Conservation (phyloP, 2,888 invertebrate genomes). For the Oligia fasciuncula region DNA sequence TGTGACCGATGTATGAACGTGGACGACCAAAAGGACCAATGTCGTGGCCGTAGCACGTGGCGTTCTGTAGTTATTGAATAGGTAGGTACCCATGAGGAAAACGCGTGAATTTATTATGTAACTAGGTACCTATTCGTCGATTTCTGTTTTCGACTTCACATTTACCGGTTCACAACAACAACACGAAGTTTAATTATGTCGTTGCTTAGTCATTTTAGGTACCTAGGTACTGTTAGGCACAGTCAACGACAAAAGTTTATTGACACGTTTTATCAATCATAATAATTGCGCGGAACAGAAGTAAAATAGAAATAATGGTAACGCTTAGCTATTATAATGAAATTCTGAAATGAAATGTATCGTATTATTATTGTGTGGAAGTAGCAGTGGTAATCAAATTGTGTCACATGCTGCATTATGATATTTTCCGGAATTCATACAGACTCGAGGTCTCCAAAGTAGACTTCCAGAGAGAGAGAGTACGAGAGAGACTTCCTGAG, state of each 20-base stretch:
- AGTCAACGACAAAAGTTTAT: neutral
- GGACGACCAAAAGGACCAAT: neutral
- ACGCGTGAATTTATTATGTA: neutral
- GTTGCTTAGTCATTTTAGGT: conserved; percentile 15
- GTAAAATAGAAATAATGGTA: neutral
- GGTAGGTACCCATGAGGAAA: neutral
- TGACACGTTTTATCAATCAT: neutral
- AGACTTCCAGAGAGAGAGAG: neutral
- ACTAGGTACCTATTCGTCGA: neutral
- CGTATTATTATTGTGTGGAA: neutral
- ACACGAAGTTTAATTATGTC: neutral
- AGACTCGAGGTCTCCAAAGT: neutral
- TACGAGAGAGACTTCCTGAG: too few species aligned
- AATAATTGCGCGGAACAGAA: neutral
- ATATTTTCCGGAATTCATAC: neutral
- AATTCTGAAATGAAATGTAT: neutral
- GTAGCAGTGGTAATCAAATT: neutral
- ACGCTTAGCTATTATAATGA: neutral
- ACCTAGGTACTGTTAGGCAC: neutral
- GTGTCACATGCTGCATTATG: neutral
- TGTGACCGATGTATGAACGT: neutral
- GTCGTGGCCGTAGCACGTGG: neutral
- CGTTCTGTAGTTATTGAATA: neutral
- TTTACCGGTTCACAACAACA: neutral
- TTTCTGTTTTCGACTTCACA: neutral